Evolutionary conservation across 2,888 invertebrate species (phyloP).

Genomic region (Sceliomorpha sp.): DNA sequence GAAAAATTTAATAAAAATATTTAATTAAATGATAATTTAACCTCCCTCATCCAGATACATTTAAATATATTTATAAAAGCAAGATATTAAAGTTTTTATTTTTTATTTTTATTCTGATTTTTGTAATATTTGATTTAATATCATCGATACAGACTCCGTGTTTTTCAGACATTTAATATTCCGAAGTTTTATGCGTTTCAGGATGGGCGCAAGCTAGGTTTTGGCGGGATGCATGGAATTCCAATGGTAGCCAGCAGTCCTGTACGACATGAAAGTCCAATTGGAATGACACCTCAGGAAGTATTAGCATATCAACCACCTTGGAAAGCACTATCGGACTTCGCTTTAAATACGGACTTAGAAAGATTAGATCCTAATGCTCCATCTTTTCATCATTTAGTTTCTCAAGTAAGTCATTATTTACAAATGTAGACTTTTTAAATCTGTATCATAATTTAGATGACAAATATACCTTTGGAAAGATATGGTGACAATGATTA

Average conservation of each 20-base stretch:
- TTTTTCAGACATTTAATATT: slow-evolving; percentile 73
- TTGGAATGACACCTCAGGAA: slow-evolving; percentile 93
- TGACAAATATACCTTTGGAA: no score
- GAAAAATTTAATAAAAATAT: no score
- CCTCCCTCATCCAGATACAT: no score
- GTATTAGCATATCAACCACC: slow-evolving; percentile 97
- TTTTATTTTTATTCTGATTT: background rate
- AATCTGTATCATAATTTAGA: no score
- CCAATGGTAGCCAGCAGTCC: slow-evolving; percentile 98
- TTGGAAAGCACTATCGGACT: slow-evolving; percentile 98
- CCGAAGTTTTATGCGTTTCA: slow-evolving; percentile 83
- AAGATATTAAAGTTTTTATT: no score
- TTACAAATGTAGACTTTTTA: no score
- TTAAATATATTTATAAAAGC: no score
- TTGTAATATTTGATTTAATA: background rate
- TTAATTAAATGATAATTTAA: no score
- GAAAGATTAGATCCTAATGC: slow-evolving; percentile 92
- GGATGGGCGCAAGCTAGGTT: slow-evolving; percentile 97
- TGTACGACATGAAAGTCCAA: slow-evolving; percentile 92
- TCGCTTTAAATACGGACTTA: slow-evolving; percentile 96
- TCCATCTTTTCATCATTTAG: slow-evolving; percentile 97
- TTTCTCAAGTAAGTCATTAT: slow-evolving; percentile 89
- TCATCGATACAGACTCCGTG: no score
- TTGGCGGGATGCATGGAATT: slow-evolving; percentile 97
- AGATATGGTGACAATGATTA: no score